Conservation (phyloP, 2,888 invertebrate species). For the Axea sp. region DNA sequence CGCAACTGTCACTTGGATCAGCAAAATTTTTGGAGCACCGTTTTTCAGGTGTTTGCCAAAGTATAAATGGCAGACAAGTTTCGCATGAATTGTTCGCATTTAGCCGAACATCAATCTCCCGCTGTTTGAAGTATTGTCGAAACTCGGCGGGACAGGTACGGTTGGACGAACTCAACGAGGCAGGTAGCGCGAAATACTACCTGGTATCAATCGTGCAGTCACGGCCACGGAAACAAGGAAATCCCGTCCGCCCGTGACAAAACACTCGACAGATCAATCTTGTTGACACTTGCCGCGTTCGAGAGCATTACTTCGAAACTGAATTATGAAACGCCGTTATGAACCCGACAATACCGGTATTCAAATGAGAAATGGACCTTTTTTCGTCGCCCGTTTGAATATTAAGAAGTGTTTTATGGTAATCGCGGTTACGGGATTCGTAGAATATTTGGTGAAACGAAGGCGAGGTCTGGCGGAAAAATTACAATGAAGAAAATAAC, state of each 20-base stretch:
- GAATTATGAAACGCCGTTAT: slow-evolving; percentile 54
- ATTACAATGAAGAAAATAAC: not conserved
- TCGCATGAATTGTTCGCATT: no score
- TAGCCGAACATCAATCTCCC: no score
- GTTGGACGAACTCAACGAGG: slow-evolving; percentile 1
- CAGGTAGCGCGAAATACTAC: slow-evolving; percentile 43
- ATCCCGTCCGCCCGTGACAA: slow-evolving; percentile 27
- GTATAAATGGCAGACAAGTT: no score
- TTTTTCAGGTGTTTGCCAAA: no score
- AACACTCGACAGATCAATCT: slow-evolving; percentile 51
- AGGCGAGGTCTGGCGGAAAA: not conserved
- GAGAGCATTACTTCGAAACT: slow-evolving; percentile 28
- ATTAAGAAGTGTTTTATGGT: slow-evolving; percentile 41
- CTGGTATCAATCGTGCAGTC: slow-evolving; percentile 40
- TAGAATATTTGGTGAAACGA: no score
- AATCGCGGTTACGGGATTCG: slow-evolving; percentile 21
- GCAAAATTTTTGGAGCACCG: no score
- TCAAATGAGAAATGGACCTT: slow-evolving; percentile 32
- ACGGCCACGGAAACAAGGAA: slow-evolving; percentile 35
- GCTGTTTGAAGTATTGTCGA: slow-evolving; percentile 36
- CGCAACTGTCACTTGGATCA: no score
- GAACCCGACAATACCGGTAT: slow-evolving; percentile 38
- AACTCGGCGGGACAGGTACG: slow-evolving; percentile 20
- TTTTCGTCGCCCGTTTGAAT: slow-evolving; percentile 32
- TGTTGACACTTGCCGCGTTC: slow-evolving; percentile 49